A percentile compares a stretch with the other conserved stretches of the same genome.
Conservation (phyloP, 2,113 vertebrate genomes). For the Leptobrachium ailaonicum region DNA sequence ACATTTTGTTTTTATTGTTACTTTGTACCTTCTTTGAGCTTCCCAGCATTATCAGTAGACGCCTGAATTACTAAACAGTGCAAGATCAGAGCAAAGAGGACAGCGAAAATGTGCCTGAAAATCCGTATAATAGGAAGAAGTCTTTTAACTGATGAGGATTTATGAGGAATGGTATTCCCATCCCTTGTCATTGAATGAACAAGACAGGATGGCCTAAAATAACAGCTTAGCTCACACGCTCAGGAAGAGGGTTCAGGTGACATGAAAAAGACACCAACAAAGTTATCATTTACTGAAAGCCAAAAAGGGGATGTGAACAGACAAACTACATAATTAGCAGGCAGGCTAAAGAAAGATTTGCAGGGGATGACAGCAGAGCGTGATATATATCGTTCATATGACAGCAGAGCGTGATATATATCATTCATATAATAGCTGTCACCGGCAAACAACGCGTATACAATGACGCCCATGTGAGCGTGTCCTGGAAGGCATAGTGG, state of each 20-base stretch:
- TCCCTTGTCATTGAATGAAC: not conserved
- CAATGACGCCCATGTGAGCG: not conserved
- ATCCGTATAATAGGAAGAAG: not conserved
- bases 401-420: not conserved
- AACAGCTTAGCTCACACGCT: not conserved
- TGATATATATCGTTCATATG: not conserved
- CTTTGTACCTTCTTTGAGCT: not conserved
- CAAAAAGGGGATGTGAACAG: not conserved
- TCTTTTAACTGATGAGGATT: not conserved
- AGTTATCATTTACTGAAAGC: slow-evolving; percentile 3
- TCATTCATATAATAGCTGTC: not conserved
- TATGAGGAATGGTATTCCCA: not conserved
- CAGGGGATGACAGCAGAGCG: not conserved
- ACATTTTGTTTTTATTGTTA: not conserved
- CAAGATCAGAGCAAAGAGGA: not conserved
- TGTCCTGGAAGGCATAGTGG: not conserved
- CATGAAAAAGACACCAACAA: slow-evolving; percentile 1
- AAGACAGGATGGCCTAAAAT: not conserved
- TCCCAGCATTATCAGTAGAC: not conserved
- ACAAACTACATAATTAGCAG: slow-evolving; percentile 5
- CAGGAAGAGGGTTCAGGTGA: not conserved
- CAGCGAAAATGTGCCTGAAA: not conserved
- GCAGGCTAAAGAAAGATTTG: not conserved
- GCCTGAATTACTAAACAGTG: not conserved
- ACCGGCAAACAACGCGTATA: not conserved